Evolutionary conservation across 2,113 vertebrate genomes (phyloP).

Genomic region (Festucalex cinctus): DNA sequence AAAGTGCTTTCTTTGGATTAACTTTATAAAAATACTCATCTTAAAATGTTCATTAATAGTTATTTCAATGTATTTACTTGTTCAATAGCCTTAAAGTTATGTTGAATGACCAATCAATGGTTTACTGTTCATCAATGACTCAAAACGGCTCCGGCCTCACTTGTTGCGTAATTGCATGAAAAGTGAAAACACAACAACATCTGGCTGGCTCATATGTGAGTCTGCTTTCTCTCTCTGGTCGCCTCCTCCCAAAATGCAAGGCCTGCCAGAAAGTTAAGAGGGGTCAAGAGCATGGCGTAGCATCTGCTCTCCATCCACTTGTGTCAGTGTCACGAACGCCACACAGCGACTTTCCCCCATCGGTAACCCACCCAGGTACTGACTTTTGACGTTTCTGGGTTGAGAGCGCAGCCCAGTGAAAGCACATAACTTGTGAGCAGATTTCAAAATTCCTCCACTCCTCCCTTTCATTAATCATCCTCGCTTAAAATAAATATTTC

Average conservation of each 20-base stretch:
- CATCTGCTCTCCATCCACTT: conserved; percentile 49
- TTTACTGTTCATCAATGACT: background rate
- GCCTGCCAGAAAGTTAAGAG: conserved; percentile 48
- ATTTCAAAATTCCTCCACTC: background rate
- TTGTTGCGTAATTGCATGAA: background rate
- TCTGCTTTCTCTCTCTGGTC: conserved; percentile 1
- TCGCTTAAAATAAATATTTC: background rate
- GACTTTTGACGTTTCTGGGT: background rate
- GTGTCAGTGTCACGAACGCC: conserved; percentile 28
- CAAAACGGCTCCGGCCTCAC: background rate
- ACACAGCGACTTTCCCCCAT: no score
- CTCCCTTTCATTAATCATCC: background rate
- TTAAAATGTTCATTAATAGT: no score
- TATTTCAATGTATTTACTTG: no score
- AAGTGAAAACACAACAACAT: background rate
- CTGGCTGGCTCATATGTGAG: background rate
- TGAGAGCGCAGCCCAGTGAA: background rate
- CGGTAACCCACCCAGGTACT: background rate
- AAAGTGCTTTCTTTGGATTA: no score
- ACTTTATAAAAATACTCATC: background rate
- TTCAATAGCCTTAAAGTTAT: no score
- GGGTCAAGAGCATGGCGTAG: conserved; percentile 43
- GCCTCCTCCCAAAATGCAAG: conserved; percentile 42
- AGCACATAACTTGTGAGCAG: background rate
- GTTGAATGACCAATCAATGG: no score